Percentiles rank a stretch among this genome's conserved stretches.
These are phyloP conservation scores for Ispidina lecontei DNA, from an alignment of 2,797 vertebrate genomes.

Conservation along the genomic window DNA sequence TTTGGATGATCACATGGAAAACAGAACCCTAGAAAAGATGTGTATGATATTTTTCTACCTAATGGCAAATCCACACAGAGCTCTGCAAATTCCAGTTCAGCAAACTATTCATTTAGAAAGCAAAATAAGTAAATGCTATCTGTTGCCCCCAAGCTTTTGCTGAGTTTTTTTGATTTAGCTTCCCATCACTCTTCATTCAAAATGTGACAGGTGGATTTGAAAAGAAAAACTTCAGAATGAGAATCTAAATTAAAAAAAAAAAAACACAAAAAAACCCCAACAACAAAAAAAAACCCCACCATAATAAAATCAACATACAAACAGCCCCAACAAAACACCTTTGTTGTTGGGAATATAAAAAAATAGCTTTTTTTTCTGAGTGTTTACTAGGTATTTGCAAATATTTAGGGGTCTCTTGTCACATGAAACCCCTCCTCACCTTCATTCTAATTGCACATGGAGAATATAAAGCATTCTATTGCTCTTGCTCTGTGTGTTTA, in stretches of 20 bases:
- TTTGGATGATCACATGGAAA: background rate
- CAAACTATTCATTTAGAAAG: background rate
- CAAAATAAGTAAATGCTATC: background rate
- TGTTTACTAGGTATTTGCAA: background rate
- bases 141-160: background rate
- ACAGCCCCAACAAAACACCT: too few species aligned
- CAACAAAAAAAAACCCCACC: too few species aligned
- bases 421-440: background rate
- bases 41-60: background rate
- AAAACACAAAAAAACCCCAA: too few species aligned
- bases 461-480: background rate
- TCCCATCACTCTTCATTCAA: background rate
- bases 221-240: background rate
- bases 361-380: too few species aligned
- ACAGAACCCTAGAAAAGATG: background rate
- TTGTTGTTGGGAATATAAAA: background rate
- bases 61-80: background rate
- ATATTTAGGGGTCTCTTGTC: background rate
- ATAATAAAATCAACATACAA: too few species aligned
- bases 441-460: accelerated
- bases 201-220: background rate
- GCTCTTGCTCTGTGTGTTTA: background rate
- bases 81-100: background rate
- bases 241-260: background rate
- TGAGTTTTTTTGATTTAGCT: background rate